Evolutionary conservation across 1,140 invertebrate species (phyloP).

Genomic region (Teleogryllus occipitalis): DNA sequence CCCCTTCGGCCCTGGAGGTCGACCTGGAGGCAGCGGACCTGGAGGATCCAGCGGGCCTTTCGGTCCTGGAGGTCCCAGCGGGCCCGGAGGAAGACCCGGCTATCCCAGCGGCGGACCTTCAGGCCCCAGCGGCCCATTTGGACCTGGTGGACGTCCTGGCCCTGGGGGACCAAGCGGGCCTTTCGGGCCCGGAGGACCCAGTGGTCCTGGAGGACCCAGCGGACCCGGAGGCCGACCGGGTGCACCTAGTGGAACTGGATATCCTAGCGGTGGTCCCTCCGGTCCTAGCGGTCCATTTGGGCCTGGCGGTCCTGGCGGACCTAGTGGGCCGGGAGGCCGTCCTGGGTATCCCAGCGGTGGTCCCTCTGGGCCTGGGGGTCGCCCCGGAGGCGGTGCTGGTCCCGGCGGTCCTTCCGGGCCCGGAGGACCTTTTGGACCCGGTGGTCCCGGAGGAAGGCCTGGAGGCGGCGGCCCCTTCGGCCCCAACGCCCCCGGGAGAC

Average conservation of each 20-base stretch:
- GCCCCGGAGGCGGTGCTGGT: constrained; percentile 12
- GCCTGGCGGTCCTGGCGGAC: constrained; percentile 20
- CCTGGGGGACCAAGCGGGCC: constrained; percentile 23
- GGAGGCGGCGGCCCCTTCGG: background rate
- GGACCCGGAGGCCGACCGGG: constrained; percentile 17
- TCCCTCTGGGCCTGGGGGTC: constrained; percentile 16
- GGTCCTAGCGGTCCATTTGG: constrained; percentile 26
- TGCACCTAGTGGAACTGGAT: constrained; percentile 22
- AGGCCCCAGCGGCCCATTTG: constrained; percentile 20
- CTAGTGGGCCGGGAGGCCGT: constrained; percentile 19
- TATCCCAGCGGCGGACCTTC: background rate
- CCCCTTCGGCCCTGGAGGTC: background rate
- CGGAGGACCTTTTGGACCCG: background rate
- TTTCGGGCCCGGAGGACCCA: background rate
- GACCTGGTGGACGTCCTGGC: background rate
- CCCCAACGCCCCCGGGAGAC: background rate
- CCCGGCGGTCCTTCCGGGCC: constrained; percentile 21
- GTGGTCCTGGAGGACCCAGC: constrained; percentile 29
- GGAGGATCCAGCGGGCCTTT: background rate
- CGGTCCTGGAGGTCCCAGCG: background rate
- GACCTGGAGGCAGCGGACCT: constrained; percentile 30
- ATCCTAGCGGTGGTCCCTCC: constrained; percentile 24
- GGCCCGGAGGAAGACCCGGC: background rate
- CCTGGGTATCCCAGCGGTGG: background rate
- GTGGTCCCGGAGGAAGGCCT: background rate